Evolutionary conservation across 2,888 invertebrate genomes (phyloP).

Genomic region (Graphium colonna): DNA sequence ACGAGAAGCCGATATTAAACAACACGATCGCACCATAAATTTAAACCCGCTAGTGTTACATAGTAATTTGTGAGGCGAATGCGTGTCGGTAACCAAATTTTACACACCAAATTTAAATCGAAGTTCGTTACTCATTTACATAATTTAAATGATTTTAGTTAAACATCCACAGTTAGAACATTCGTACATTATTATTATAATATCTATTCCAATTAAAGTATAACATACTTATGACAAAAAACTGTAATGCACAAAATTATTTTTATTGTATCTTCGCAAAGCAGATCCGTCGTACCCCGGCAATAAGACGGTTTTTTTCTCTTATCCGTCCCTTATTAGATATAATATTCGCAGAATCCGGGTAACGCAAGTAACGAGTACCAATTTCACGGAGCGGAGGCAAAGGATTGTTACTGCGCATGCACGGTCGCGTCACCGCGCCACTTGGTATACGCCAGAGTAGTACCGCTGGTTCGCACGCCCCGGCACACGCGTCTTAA

Average conservation of each 20-base stretch:
- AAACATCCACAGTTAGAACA: no score
- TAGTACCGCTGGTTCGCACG: slow-evolving; percentile 9
- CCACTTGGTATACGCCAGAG: slow-evolving; percentile 15
- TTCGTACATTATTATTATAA: no score
- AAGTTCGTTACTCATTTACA: background rate
- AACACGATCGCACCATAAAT: slow-evolving; percentile 22
- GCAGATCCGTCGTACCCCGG: background rate
- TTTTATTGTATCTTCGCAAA: background rate
- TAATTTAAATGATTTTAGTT: no score
- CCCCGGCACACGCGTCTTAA: slow-evolving; percentile 5
- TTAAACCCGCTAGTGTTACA: slow-evolving; percentile 22
- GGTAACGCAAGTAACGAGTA: slow-evolving; percentile 11
- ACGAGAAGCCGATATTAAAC: slow-evolving; percentile 21
- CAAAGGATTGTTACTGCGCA: slow-evolving; percentile 22
- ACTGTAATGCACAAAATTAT: no score
- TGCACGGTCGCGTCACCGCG: slow-evolving; percentile 17
- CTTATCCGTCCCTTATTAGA: background rate
- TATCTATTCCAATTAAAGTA: no score
- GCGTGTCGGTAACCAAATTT: slow-evolving; percentile 11
- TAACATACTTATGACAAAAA: no score
- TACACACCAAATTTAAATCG: slow-evolving; percentile 4
- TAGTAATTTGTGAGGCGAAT: slow-evolving; percentile 17
- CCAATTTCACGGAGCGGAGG: slow-evolving; percentile 19
- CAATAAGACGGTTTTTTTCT: background rate
- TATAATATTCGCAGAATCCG: slow-evolving; percentile 5